phyloP scores from a whole-genome alignment of 2,888 invertebrate species.

The Polymixis lichenea region DNA sequence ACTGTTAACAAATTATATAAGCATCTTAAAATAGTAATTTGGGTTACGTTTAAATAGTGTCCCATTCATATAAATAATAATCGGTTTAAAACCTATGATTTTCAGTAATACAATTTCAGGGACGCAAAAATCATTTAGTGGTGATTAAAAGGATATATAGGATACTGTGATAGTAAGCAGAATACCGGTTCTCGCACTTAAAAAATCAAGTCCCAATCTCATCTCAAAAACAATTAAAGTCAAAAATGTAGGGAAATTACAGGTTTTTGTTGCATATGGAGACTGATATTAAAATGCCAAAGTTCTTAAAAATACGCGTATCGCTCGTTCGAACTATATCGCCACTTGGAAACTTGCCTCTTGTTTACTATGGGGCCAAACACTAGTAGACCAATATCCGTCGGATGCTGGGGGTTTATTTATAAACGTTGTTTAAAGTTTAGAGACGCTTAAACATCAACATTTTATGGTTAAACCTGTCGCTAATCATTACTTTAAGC shows the following conservation, averaged over 20 bases:
- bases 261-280: not conserved
- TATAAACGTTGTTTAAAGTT: no score
- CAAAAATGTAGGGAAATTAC: not conserved
- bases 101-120: not conserved
- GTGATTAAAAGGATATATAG: not conserved
- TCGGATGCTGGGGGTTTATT: no score
- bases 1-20: constrained; percentile 17
- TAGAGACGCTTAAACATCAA: no score
- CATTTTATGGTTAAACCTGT: no score
- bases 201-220: not conserved
- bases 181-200: not conserved
- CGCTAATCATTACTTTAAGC: no score
- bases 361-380: not conserved
- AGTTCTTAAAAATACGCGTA: not conserved
- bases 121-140: not conserved
- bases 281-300: not conserved
- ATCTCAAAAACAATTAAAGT: not conserved
- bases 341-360: no score
- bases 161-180: no score
- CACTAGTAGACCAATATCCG: constrained; percentile 1
- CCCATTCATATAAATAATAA: no score
- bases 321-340: not conserved
- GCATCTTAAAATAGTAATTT: not conserved
- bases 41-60: not conserved
- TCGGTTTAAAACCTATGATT: not conserved